Base-by-base conservation (phyloP, 2,797 vertebrate genomes). In the Allenopithecus nigroviridis region DNA sequence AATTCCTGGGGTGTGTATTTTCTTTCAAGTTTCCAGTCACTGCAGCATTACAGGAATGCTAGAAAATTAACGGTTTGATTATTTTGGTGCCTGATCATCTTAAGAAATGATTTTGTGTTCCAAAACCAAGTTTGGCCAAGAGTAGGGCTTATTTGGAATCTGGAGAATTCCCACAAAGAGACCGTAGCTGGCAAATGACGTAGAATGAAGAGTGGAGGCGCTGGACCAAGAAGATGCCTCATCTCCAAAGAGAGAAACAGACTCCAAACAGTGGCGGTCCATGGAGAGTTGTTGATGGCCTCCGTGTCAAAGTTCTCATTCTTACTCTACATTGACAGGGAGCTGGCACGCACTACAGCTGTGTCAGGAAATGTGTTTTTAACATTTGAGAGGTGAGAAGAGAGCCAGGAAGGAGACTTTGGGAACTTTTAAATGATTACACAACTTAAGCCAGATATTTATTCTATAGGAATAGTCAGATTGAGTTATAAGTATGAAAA, bases 351-450 rank as follows among this genome's bases (percentile, higher is more conserved):
- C 36, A 46, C 87, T 43, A 57, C 50, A 26, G 91, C 80, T 88
- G 53, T 88, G 74, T 96, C 91, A 95, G 96, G 96, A 98, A 97
- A 97, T 95, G 76, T 98, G 97, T 93, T 97, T 98, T 96, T 93
- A 93, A 97, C 97, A 98, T 94, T 93, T 96, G 97, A 97, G 96
- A 98, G 91, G 86, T 89, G 97, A 97, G 95, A 91, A 93, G 79
- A 94, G 96, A 97, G 89, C 55, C 87, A 95, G 91, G 84, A 93
- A 94, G 91, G 93, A 98, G 91, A 97, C 93, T 92, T 84, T 88
- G 95, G 95, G 96, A 94, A 81, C 83, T 96, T 97, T 97, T 94
- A 97, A 98, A 96, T 94, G 94, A 97, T 97, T 91, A 87, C 4
- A 95, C 85, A 93, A 97, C 48, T 61, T 90, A 81, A 97, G 80